phyloP scores from a whole-genome alignment of 2,797 vertebrate genomes.

The Cossypha dichroa region DNA sequence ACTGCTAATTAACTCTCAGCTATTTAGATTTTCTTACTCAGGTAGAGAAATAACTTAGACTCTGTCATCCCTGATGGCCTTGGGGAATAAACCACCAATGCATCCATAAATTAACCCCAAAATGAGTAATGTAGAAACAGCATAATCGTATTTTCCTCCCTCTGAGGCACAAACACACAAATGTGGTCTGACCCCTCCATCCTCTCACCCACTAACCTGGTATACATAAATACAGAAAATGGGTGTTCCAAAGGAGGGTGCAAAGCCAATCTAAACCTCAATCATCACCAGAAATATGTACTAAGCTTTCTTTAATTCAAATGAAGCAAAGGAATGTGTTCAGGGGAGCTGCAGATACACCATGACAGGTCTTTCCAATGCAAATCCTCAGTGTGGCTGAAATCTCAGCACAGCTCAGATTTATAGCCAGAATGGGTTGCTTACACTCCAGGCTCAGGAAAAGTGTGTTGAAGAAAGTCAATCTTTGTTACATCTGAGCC shows the following conservation, averaged over 20 bases:
- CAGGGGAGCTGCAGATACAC: background rate
- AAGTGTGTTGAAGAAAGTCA: background rate
- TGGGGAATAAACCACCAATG: background rate
- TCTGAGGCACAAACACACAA: accelerated
- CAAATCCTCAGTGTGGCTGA: background rate
- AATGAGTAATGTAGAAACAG: background rate
- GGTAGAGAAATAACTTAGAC: background rate
- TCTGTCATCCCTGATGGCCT: background rate
- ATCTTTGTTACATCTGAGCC: background rate
- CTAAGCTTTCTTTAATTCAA: background rate
- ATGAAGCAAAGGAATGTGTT: background rate
- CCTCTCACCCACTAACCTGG: background rate
- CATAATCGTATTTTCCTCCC: background rate
- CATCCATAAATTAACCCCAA: background rate
- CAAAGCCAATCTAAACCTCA: background rate
- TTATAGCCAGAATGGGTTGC: background rate
- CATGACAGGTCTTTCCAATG: accelerated
- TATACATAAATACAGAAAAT: background rate
- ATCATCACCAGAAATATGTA: background rate
- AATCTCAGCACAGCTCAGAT: background rate
- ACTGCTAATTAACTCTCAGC: background rate
- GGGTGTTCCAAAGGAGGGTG: background rate
- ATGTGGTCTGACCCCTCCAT: background rate
- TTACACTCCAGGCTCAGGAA: background rate
- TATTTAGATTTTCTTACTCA: background rate